These are phyloP conservation scores for Heteronetta atricapilla DNA, from an alignment of 2,113 vertebrate genomes.

Conservation along the genomic window DNA sequence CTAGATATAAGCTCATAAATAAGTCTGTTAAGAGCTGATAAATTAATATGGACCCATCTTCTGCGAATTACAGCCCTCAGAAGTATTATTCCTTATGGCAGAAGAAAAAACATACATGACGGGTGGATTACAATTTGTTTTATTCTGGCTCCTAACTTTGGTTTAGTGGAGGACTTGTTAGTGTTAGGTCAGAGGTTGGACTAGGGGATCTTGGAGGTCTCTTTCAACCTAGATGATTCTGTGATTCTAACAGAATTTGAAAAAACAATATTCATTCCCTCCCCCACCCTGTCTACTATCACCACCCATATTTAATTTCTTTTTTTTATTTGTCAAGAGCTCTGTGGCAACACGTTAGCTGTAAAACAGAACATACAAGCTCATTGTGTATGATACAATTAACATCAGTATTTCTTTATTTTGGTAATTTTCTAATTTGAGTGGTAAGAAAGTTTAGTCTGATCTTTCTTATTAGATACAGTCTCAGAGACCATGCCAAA, in stretches of 20 bases:
- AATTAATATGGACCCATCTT: background rate
- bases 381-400: background rate
- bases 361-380: background rate
- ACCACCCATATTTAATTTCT: background rate
- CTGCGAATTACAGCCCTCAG: background rate
- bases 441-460: background rate
- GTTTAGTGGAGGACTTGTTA: no score
- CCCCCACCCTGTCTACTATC: no score
- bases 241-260: background rate
- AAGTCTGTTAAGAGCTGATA: background rate
- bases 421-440: background rate
- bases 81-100: background rate
- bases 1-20: background rate
- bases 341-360: background rate
- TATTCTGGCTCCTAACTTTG: background rate
- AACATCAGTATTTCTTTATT: background rate
- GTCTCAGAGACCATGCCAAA: background rate
- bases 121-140: background rate
- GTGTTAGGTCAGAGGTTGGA: no score
- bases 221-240: no score
- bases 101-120: background rate
- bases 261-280: background rate
- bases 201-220: no score
- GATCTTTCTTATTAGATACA: background rate
- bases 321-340: background rate